A percentile compares a stretch with the other conserved stretches of the same genome.
Evolutionary conservation across 2,888 invertebrate species (phyloP).

Genomic region (Drosophila demipolita): DNA sequence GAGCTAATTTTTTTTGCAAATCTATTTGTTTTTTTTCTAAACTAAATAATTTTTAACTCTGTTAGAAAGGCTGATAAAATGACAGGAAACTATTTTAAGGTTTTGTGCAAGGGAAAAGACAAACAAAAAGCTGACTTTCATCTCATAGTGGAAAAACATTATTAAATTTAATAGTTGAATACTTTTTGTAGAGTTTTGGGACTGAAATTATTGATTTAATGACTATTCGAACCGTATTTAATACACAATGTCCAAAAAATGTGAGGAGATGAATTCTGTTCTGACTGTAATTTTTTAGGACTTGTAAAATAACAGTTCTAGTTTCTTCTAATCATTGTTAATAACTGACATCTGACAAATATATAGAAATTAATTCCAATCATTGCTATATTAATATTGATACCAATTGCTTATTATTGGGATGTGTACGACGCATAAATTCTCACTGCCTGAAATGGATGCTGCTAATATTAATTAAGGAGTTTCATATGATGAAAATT

Average conservation of each 20-base stretch:
- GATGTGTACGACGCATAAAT: slow-evolving; percentile 45
- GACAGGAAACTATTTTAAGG: neutral
- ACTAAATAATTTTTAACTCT: neutral
- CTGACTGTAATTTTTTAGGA: neutral
- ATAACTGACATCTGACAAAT: neutral
- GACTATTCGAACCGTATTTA: neutral
- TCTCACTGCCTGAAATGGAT: slow-evolving; percentile 40
- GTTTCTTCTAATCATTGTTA: neutral
- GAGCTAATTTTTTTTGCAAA: neutral
- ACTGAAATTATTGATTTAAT: neutral
- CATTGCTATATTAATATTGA: neutral
- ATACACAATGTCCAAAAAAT: neutral
- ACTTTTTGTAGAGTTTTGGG: neutral
- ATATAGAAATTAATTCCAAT: neutral
- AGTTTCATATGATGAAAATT: slow-evolving; percentile 57
- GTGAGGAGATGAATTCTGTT: neutral
- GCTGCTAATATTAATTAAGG: slow-evolving; percentile 73
- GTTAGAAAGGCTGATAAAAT: neutral
- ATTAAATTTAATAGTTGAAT: neutral
- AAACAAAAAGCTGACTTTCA: neutral
- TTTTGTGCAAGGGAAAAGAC: neutral
- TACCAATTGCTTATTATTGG: slow-evolving; percentile 34
- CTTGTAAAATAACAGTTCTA: neutral
- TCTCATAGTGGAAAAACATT: accelerated
- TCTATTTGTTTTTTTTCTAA: neutral